Evolutionary conservation across 2,888 invertebrate species (phyloP).

Genomic region (Eupithecia subfuscata): DNA sequence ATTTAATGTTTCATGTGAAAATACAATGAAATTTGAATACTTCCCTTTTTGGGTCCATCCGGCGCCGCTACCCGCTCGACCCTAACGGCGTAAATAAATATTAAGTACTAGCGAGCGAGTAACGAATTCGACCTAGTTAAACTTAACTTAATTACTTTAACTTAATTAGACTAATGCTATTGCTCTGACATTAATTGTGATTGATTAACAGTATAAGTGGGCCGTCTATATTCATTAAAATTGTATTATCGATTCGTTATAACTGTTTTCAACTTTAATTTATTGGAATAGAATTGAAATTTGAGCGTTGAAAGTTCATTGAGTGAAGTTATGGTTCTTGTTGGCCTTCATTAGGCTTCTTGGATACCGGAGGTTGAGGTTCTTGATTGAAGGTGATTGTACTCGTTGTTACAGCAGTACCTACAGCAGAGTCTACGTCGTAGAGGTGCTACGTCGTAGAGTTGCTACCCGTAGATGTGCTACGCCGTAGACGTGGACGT

Average conservation of each 20-base stretch:
- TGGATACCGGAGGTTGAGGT: not conserved
- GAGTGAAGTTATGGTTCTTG: not conserved
- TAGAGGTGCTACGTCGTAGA: not conserved
- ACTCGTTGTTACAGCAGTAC: not conserved
- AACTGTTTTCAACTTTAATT: not conserved
- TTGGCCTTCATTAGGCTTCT: constrained; percentile 10
- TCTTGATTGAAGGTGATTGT: not conserved
- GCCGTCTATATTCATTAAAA: not conserved
- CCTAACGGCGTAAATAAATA: not conserved
- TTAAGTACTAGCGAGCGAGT: not conserved
- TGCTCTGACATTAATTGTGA: constrained; percentile 7
- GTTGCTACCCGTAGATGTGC: not conserved
- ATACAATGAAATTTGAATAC: not conserved
- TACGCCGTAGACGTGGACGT: not conserved
- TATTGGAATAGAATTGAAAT: not conserved
- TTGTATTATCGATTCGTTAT: not conserved
- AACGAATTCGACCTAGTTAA: not conserved
- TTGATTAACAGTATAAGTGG: constrained; percentile 4
- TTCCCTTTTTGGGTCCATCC: not conserved
- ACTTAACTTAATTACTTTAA: not conserved
- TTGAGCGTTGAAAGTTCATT: not conserved
- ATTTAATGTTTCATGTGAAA: not conserved
- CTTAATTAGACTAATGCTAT: not conserved
- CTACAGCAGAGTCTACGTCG: not conserved
- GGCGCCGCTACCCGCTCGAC: not conserved